Evolutionary conservation across 2,113 vertebrate species (phyloP), one percentile per base, ranked within the genome.

Genomic region (Cinclus cinclus): DNA sequence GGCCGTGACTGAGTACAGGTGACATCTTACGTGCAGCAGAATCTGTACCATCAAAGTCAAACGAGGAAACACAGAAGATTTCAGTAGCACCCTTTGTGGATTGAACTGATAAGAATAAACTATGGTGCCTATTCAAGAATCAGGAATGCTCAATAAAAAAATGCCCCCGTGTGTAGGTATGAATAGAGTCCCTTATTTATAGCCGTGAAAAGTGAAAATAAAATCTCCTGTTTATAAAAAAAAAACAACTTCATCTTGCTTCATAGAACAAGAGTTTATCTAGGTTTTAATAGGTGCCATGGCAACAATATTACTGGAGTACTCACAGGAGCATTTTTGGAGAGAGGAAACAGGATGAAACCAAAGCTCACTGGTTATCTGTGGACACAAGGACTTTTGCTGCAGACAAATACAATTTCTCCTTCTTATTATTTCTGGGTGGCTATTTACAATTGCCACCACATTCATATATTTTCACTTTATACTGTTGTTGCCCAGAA

Each of bases 221-320:
- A 87, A 89, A 73, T 50, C 28, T 89, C 52, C 42, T 58, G 24
- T 65, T 85, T 47, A 64, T 69, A 49, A 78, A 87, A 78, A 65
- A 74, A 84, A 78, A 65, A 94, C 70, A 84, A 44, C 31, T 33
- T 68, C 71, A 92, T 92, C 74, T 82, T 84, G 49, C n/a, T 82
- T 71, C 46, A 46, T 53, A 85, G 89, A 76, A 69, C 41, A 75
- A 82, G 74, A 91, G 9, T 56, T 5, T 82, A 65, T 79, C 84
- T 87, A 42, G 69, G 46, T 69, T 95, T 95, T 90, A 90, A 87
- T 87, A 70, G 81, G 30, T 95, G 63, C 91, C 87, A 95, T 94
- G 78, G 95, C 87, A 97, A 95, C 94, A 60, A 18, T 74, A 59
- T 83, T 91, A 62, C 70, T 55, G 39, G 42, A 73, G 46, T 83